A percentile compares a stretch with the other conserved stretches of the same genome.
phyloP scores from a whole-genome alignment of 2,888 invertebrate genomes.

The Bedellia somnulentella region DNA sequence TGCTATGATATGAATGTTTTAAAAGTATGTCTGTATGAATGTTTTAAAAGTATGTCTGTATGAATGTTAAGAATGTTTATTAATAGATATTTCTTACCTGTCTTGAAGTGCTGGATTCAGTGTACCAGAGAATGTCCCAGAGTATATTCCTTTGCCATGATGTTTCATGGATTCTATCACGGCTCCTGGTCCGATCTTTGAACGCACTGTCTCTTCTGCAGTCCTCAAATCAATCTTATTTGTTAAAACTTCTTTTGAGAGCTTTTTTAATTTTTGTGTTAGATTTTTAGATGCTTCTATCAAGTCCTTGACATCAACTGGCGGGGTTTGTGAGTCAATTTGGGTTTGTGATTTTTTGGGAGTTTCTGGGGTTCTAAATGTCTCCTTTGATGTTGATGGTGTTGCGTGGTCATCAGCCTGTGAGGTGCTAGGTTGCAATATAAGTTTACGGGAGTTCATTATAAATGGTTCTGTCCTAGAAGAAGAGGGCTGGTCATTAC shows the following conservation, averaged over 20 bases:
- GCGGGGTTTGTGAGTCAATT: conserved; percentile 32
- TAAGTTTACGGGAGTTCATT: conserved; percentile 34
- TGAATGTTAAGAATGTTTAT: too few species aligned
- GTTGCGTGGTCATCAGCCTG: conserved; percentile 28
- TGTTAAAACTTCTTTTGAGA: conserved; percentile 87
- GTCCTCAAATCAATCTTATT: conserved; percentile 58
- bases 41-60: too few species aligned
- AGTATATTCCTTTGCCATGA: conserved; percentile 93
- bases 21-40: too few species aligned
- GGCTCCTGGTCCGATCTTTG: conserved; percentile 65
- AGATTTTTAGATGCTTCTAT: conserved; percentile 90
- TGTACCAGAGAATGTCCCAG: conserved; percentile 95
- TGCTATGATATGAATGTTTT: too few species aligned
- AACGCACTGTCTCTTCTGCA: conserved; percentile 49
- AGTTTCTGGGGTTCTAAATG: conserved; percentile 35
- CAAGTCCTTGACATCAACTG: conserved; percentile 71
- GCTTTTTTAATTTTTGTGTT: conserved; percentile 86
- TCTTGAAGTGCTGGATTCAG: conserved; percentile 92
- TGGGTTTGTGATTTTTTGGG: conserved; percentile 39
- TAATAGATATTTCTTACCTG: conserved; percentile 36
- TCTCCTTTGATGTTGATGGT: conserved; percentile 35
- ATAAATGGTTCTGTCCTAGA: conserved; percentile 41
- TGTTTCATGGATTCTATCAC: conserved; percentile 92
- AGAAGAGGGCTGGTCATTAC: conserved; percentile 37
- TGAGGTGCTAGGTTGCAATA: conserved; percentile 28